Evolutionary conservation across 2,113 vertebrate species (phyloP), one percentile per base, ranked within the genome.

Genomic region (Zapornia atra): DNA sequence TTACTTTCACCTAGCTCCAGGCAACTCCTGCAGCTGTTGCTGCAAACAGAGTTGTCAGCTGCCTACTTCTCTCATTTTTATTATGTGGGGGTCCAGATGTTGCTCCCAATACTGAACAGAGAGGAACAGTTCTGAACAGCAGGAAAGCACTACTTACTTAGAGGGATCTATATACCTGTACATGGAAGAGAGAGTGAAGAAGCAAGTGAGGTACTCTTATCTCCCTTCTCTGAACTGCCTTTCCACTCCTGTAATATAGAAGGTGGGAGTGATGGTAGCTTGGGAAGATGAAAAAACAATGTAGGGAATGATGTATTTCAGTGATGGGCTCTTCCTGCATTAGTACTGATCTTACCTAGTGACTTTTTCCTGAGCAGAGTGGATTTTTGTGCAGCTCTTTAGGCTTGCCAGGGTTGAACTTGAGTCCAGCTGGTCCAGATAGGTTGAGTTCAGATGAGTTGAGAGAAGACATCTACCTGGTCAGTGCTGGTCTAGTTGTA

Each of bases 221-320:
- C 59, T 88, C n/a, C 36, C 4, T 89, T 65, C 56, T 69, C 38
- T 51, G 57, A 72, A 57, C 13, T 20, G 29, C 13, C 7, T 2
- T 22, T n/a, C 8, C 6, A 26, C 7, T 1, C 6, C 0, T 3
- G 8, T 34, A 3, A 64, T 38, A 13, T 5, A 79, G 65, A 36
- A 73, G 22, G 15, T 65, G 36, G 4, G 34, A 9, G 5, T 80
- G 53, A 80, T 31, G 10, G 11, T 29, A 61, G 44, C 12, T 33
- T 88, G n/a, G 51, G n/a, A 78, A 66, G 25, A 36, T 69, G 4
- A 38, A 15, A 51, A 19, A 71, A 42, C 54, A 29, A 1, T 48
- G 26, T 33, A 36, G 18, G 13, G 24, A 64, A 31, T 72, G 1
- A 5, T 6, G 0, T 53, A 15, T 80, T 85, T 64, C 33, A 54